phyloP scores from a whole-genome alignment of 2,113 vertebrate genomes.

The Cryptomyrus ogoouensis region DNA sequence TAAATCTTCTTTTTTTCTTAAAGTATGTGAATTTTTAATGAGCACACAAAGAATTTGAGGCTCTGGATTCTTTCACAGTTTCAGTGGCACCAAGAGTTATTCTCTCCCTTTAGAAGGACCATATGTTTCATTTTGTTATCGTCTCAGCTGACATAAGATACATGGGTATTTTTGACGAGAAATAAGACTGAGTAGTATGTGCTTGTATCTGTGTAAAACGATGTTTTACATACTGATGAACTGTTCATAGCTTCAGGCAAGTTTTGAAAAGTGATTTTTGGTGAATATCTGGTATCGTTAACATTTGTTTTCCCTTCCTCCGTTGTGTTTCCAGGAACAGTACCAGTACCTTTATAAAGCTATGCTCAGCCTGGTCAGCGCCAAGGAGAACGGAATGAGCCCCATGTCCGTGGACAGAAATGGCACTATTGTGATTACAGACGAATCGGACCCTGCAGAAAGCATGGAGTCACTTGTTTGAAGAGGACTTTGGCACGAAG shows the following conservation, averaged over 20 bases:
- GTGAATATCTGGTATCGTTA: not conserved
- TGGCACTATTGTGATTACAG: conserved; percentile 72
- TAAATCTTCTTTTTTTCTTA: not conserved
- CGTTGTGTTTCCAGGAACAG: conserved; percentile 72
- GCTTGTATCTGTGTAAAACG: not conserved
- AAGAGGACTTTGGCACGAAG: conserved; percentile 50
- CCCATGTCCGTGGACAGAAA: conserved; percentile 76
- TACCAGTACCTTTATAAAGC: conserved; percentile 92
- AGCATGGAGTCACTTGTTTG: conserved; percentile 91
- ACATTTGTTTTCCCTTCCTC: not conserved
- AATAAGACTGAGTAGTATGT: not conserved
- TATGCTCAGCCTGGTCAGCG: conserved; percentile 87
- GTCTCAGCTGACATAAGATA: not conserved
- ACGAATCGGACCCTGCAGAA: conserved; percentile 80
- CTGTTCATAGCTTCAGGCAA: not conserved
- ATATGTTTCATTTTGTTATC: not conserved
- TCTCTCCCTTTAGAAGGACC: not conserved
- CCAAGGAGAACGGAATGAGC: conserved; percentile 74
- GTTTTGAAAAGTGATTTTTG: not conserved
- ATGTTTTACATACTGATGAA: not conserved
- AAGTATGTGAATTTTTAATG: not conserved
- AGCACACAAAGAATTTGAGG: not conserved
- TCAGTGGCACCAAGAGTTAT: not conserved
- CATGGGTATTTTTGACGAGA: not conserved
- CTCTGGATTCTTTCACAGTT: not conserved